A percentile compares a stretch with the other conserved stretches of the same genome.
phyloP scores from a whole-genome alignment of 2,113 vertebrate species.

The Turdus rufiventris region DNA sequence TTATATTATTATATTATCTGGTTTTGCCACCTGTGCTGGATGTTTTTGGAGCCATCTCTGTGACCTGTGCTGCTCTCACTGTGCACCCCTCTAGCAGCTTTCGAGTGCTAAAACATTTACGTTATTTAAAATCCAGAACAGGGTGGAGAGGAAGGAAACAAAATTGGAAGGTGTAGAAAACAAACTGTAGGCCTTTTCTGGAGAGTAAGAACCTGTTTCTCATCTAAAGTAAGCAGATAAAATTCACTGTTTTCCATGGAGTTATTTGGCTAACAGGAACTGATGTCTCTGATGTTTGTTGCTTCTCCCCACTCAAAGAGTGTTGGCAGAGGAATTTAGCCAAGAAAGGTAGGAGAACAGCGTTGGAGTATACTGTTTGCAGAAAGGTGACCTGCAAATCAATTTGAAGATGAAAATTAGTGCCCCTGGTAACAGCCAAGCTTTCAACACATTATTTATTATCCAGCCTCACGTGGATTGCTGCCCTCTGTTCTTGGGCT shows the following conservation, averaged over 20 bases:
- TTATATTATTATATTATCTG: too few relatives aligned
- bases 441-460: neutral
- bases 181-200: neutral
- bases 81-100: neutral
- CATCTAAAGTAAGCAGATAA: neutral
- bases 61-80: neutral
- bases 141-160: accelerated
- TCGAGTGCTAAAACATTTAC: neutral
- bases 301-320: neutral
- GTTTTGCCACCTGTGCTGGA: neutral
- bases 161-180: neutral
- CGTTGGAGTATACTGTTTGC: neutral
- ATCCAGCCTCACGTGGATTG: neutral
- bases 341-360: neutral
- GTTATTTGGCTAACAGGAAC: accelerated
- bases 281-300: neutral
- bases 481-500: neutral
- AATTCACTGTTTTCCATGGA: neutral
- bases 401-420: neutral
- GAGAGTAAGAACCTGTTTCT: neutral
- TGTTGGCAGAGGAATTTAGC: neutral
- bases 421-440: neutral
- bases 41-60: neutral
- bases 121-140: neutral
- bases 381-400: constrained; percentile 19